A percentile compares a stretch with the other conserved stretches of the same genome.
phyloP scores from a whole-genome alignment of 2,888 invertebrate species.

The Serrognathus titanus region DNA sequence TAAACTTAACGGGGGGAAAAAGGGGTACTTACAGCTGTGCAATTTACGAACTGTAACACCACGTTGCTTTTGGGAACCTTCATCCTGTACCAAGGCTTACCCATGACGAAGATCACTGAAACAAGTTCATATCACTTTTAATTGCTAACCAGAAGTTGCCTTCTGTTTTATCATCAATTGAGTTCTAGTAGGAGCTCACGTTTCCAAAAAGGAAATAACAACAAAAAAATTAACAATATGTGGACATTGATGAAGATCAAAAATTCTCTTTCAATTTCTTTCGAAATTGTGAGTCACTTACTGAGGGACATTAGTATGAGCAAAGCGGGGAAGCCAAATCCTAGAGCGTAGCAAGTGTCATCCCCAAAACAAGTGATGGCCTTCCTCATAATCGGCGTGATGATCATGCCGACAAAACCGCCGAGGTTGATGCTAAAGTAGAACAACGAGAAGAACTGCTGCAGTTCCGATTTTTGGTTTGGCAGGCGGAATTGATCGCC shows the following conservation, averaged over 20 bases:
- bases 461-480: conserved; percentile 73
- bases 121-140: neutral
- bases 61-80: conserved; percentile 71
- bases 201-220: conserved; percentile 7
- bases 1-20: no score
- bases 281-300: conserved; percentile 46
- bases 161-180: no score
- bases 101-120: conserved; percentile 67
- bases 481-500: conserved; percentile 88
- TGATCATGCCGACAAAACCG: conserved; percentile 79
- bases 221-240: neutral
- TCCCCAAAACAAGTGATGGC: conserved; percentile 75
- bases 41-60: conserved; percentile 64
- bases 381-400: conserved; percentile 83
- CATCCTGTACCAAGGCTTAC: conserved; percentile 67
- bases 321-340: conserved; percentile 85
- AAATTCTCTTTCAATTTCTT: no score
- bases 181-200: no score
- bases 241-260: no score
- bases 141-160: neutral
- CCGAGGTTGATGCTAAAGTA: conserved; percentile 93
- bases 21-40: conserved; percentile 62
- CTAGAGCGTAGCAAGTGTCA: conserved; percentile 75
- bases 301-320: conserved; percentile 80
- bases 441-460: conserved; percentile 90